phyloP scores from a whole-genome alignment of 2,797 vertebrate species.

The Takifugu ocellatus region DNA sequence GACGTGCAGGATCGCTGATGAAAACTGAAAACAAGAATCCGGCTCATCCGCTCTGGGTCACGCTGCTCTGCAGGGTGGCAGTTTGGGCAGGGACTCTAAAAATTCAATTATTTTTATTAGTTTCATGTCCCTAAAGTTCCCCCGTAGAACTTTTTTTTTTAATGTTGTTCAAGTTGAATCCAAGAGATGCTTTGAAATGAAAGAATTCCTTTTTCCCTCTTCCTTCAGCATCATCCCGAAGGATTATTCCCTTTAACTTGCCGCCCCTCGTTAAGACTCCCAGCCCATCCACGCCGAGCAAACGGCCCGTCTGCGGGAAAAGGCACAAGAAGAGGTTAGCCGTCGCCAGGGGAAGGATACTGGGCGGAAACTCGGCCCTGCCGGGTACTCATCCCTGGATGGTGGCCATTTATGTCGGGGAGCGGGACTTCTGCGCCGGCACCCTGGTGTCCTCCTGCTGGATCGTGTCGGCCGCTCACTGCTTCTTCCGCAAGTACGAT shows the following conservation, averaged over 20 bases:
- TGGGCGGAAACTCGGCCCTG: conserved; percentile 81
- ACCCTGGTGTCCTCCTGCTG: conserved; percentile 90
- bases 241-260: not conserved
- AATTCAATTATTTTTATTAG: not conserved
- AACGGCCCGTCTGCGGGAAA: conserved; percentile 74
- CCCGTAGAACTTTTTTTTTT: no score
- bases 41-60: conserved; percentile 29
- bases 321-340: conserved; percentile 80
- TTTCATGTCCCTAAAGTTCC: not conserved
- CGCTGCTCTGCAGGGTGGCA: not conserved
- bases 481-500: conserved; percentile 86
- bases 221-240: conserved; percentile 41
- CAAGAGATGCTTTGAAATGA: not conserved
- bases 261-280: not conserved
- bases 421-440: conserved; percentile 83
- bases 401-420: conserved; percentile 85
- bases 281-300: not conserved
- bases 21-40: not conserved
- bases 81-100: not conserved
- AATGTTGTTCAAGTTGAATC: no score
- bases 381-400: conserved; percentile 92
- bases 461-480: conserved; percentile 91
- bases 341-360: conserved; percentile 77
- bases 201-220: conserved; percentile 2
- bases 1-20: conserved; percentile 4